These are phyloP conservation scores for Engystomops pustulosus DNA, from an alignment of 2,113 vertebrate genomes.

Conservation along the genomic window DNA sequence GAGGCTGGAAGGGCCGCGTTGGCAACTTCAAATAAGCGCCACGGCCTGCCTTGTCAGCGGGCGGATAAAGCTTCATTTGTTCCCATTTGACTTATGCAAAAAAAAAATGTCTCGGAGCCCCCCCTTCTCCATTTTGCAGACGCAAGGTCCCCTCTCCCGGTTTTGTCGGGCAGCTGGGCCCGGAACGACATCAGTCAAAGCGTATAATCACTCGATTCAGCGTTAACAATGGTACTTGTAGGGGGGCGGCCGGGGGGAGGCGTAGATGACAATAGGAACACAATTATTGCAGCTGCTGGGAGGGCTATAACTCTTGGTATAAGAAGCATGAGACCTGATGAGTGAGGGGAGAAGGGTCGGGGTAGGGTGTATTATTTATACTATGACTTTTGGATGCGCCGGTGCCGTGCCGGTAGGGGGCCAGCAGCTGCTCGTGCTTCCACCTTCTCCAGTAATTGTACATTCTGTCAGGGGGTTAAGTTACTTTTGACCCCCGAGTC, in stretches of 20 bases:
- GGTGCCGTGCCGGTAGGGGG: conserved; percentile 72
- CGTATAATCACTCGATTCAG: conserved; percentile 78
- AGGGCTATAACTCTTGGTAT: conserved; percentile 75
- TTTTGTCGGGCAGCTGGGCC: conserved; percentile 82
- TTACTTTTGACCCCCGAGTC: conserved; percentile 81
- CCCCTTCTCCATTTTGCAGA: conserved; percentile 78
- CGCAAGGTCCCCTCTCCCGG: conserved; percentile 62
- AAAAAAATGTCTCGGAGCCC: conserved; percentile 74
- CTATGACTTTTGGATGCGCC: conserved; percentile 71
- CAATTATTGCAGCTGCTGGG: conserved; percentile 86
- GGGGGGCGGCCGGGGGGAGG: conserved; percentile 76
- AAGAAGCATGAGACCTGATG: conserved; percentile 65
- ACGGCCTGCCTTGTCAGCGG: conserved; percentile 69
- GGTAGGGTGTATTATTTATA: conserved; percentile 76
- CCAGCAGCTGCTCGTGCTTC: conserved; percentile 79
- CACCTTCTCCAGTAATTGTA: conserved; percentile 76
- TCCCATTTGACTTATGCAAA: conserved; percentile 84
- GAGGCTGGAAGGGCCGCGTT: conserved; percentile 74
- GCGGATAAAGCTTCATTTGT: conserved; percentile 84
- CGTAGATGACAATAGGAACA: conserved; percentile 75
- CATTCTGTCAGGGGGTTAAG: conserved; percentile 81
- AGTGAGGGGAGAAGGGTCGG: conserved; percentile 63
- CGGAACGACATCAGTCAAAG: conserved; percentile 76
- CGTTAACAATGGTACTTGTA: conserved; percentile 82
- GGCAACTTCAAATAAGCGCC: conserved; percentile 82